Evolutionary conservation across 2,113 vertebrate species (phyloP), one percentile per base, ranked within the genome.

Genomic region (Austrofundulus limnaeus): DNA sequence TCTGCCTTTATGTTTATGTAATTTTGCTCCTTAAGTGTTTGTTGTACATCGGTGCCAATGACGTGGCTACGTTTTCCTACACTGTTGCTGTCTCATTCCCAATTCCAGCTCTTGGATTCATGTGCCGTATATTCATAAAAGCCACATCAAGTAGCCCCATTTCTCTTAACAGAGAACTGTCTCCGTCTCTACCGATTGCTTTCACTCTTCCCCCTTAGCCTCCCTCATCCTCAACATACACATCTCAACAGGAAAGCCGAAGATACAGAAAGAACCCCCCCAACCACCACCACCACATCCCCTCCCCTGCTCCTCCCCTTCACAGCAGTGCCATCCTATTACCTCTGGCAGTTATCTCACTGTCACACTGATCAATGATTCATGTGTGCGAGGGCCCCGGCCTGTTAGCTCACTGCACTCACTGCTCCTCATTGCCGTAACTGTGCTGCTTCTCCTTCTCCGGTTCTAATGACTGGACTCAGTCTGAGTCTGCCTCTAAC

Each of bases 301-400:
- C n/a, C n/a, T n/a, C n/a, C n/a, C n/a, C n/a, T n/a, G n/a, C n/a
- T n/a, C n/a, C n/a, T n/a, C n/a, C 79, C 21, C 81, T 75, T 76
- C 77, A 76, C 75, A 82, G 85, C 77, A 50, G 77, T 63, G 72
- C 82, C 19, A 62, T 85, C 73, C 87, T 80, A 83, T 88, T 88
- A 90, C 85, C 82, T 85, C 84, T 72, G 78, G 84, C 84, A 88
- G 79, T 87, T 87, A 77, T 88, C 87, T 87, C 85, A 67, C 85
- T 85, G 85, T 88, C 85, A 86, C 78, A 67, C 84, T 88, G 85
- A 89, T 89, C 85, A 89, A 88, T 89, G 87, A 82, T 83, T 87
- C 85, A 84, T 88, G 78, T 63, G 76, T 43, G 66, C 24, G 48
- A 69, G 63, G 61, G 70, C 77, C 69, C 59, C 53, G 38, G 85